Conservation (phyloP, 2,888 invertebrate species). For the Siphlonurus alternatus region DNA sequence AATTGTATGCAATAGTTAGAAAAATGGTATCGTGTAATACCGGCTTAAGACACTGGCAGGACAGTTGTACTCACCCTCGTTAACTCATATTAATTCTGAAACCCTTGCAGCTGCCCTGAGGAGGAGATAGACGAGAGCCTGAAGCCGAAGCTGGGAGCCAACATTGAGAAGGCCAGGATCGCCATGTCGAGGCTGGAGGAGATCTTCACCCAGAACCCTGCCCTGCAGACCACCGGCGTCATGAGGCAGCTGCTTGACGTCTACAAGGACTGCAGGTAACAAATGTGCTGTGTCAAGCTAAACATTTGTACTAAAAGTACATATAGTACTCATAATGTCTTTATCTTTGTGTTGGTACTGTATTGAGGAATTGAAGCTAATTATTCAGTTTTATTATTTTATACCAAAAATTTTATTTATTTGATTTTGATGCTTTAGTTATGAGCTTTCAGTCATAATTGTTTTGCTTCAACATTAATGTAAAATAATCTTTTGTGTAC, state of each 20-base stretch:
- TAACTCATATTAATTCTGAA: no score
- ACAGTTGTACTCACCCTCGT: no score
- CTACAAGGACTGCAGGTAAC: slow-evolving; percentile 58
- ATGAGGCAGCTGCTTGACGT: slow-evolving; percentile 64
- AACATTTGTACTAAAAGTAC: background rate
- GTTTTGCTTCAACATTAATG: background rate
- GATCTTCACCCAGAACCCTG: slow-evolving; percentile 59
- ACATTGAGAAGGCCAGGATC: slow-evolving; percentile 57
- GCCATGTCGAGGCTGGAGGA: slow-evolving; percentile 61
- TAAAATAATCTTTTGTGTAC: background rate
- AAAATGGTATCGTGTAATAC: no score
- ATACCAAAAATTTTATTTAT: background rate
- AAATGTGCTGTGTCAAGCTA: no score
- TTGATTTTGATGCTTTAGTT: background rate
- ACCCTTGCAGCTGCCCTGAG: slow-evolving; percentile 6
- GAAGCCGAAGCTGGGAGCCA: slow-evolving; percentile 46
- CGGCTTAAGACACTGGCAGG: no score
- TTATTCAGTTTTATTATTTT: background rate
- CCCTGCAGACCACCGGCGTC: slow-evolving; percentile 53
- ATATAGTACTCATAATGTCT: no score
- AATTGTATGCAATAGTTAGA: no score
- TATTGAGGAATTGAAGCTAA: no score
- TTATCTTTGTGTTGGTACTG: no score
- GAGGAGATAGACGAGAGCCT: slow-evolving; percentile 21
- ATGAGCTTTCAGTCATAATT: background rate